Evolutionary conservation across 1,140 invertebrate species (phyloP).

Genomic region (Cydia pomonella): DNA sequence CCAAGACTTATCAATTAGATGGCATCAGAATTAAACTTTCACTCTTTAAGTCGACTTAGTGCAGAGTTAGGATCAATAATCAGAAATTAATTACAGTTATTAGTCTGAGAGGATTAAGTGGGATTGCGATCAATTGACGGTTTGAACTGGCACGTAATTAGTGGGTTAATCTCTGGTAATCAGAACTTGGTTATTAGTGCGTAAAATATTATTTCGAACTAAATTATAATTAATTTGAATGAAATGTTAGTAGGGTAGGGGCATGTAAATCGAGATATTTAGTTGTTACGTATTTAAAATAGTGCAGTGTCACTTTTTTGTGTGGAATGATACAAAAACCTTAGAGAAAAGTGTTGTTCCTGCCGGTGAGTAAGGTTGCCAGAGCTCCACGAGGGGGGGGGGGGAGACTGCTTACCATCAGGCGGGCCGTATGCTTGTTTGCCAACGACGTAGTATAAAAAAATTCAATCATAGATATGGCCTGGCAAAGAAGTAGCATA

Average conservation of each 20-base stretch:
- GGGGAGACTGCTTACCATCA: no score
- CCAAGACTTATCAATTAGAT: background rate
- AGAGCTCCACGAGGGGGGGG: no score
- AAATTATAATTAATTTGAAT: background rate
- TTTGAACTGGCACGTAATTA: slow-evolving; percentile 25
- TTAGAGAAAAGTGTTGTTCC: no score
- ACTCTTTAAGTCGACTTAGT: slow-evolving; percentile 26
- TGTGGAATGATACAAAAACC: no score
- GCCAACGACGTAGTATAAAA: no score
- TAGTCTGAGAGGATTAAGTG: slow-evolving; percentile 16
- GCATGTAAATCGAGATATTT: no score
- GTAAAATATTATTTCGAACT: background rate
- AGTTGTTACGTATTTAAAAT: no score
- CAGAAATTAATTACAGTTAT: slow-evolving; percentile 29
- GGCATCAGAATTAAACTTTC: slow-evolving; percentile 11
- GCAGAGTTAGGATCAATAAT: slow-evolving; percentile 24
- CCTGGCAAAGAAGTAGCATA: no score
- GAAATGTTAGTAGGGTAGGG: background rate
- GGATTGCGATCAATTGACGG: slow-evolving; percentile 21
- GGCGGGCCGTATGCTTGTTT: no score
- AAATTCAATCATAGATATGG: no score
- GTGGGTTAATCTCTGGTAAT: slow-evolving; percentile 15
- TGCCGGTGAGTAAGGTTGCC: no score
- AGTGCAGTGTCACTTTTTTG: no score
- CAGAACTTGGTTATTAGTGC: background rate